Conservation (phyloP, 2,797 vertebrate species). For the Microctenopoma steveboyesi region DNA sequence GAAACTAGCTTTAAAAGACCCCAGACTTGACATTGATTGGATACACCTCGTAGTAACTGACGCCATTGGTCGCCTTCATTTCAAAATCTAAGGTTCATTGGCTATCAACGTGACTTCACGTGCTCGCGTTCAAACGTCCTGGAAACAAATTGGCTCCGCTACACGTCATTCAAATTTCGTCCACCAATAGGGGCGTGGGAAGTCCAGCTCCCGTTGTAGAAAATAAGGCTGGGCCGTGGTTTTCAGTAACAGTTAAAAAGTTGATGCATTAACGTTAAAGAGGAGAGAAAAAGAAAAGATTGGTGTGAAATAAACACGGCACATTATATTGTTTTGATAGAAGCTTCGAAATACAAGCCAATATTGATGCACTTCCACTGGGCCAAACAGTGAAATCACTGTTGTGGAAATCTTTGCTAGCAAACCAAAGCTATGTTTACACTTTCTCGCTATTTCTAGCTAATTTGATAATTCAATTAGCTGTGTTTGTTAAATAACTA, state of each 20-base stretch:
- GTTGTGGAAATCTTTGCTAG: not conserved
- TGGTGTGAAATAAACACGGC: not conserved
- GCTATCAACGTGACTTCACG: not conserved
- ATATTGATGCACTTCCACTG: not conserved
- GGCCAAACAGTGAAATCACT: not conserved
- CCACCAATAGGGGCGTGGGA: conserved; percentile 39
- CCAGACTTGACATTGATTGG: conserved; percentile 72
- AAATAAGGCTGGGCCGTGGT: conserved; percentile 58
- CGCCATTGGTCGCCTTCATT: conserved; percentile 57
- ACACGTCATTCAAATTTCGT: conserved; percentile 34
- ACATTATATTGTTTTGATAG: not conserved
- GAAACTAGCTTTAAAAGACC: conserved; percentile 84
- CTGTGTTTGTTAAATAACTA: not conserved
- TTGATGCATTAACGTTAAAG: not conserved
- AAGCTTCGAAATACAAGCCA: not conserved
- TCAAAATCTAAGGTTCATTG: conserved; percentile 41
- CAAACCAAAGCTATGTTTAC: not conserved
- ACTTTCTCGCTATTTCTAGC: not conserved
- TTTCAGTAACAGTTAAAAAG: conserved; percentile 3
- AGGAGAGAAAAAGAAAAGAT: accelerated
- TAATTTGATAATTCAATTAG: too few relatives aligned
- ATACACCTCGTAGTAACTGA: not conserved
- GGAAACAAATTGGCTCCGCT: conserved; percentile 28
- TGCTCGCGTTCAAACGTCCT: not conserved
- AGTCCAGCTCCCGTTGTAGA: conserved; percentile 10